Conservation (phyloP, 2,797 vertebrate genomes). For the Babyrousa celebensis region DNA sequence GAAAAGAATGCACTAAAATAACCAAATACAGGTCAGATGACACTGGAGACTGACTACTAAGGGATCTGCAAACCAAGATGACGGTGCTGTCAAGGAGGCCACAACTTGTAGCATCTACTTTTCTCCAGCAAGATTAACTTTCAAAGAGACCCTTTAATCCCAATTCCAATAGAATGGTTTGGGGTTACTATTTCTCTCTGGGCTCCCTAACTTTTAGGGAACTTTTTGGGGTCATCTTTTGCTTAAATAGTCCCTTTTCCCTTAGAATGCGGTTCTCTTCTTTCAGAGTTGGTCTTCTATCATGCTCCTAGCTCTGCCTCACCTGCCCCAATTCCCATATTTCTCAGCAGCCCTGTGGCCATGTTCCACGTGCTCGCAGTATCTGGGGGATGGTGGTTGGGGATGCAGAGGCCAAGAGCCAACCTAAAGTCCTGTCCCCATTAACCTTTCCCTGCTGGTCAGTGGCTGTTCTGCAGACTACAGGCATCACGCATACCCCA, state of each 20-base stretch:
- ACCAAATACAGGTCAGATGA: slow-evolving; percentile 80
- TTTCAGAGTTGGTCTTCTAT: background rate
- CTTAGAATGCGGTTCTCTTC: background rate
- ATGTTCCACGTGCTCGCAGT: background rate
- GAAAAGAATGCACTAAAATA: slow-evolving; percentile 75
- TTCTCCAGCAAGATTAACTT: slow-evolving; percentile 10
- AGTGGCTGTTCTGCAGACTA: background rate
- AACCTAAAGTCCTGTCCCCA: background rate
- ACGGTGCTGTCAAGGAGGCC: slow-evolving; percentile 75
- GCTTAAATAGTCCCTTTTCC: background rate
- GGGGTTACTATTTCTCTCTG: background rate
- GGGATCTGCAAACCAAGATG: slow-evolving; percentile 83
- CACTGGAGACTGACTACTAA: slow-evolving; percentile 75
- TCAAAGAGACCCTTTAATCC: background rate
- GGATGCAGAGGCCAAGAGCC: background rate
- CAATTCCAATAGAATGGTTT: background rate
- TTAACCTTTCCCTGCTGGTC: background rate
- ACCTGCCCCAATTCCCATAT: background rate
- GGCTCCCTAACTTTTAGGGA: background rate
- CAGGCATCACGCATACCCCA: background rate
- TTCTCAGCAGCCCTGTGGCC: background rate
- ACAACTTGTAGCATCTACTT: background rate
- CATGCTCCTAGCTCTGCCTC: background rate
- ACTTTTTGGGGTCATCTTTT: background rate
- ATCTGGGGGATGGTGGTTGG: background rate